Conservation (phyloP, 2,888 invertebrate species). For the Leptinotarsa juncta region DNA sequence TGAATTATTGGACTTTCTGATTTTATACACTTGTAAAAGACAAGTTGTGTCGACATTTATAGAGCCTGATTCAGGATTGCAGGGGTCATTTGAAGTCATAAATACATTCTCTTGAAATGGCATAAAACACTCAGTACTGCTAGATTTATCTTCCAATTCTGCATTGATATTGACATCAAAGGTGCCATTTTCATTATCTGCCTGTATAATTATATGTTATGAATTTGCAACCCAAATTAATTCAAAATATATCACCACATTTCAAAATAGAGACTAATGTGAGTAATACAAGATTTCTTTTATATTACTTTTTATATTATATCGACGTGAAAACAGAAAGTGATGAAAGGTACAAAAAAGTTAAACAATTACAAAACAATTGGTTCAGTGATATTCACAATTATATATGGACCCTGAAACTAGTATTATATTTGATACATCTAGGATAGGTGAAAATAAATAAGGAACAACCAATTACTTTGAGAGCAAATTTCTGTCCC, state of each 20-base stretch:
- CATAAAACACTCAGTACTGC: background rate
- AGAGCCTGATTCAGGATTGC: background rate
- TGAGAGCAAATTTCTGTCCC: too few relatives aligned
- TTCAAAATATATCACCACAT: background rate
- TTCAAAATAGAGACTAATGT: background rate
- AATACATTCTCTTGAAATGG: background rate
- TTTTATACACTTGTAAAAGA: constrained; percentile 52
- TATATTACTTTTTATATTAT: too few relatives aligned
- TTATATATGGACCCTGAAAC: too few relatives aligned
- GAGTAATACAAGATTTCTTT: too few relatives aligned
- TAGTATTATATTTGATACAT: too few relatives aligned
- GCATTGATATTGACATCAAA: background rate
- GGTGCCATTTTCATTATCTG: background rate
- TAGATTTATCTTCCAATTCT: background rate
- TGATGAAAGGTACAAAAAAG: too few relatives aligned
- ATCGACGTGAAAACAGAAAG: too few relatives aligned
- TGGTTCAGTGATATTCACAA: too few relatives aligned
- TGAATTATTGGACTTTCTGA: constrained; percentile 44
- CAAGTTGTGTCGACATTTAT: constrained; percentile 26
- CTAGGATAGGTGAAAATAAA: too few relatives aligned
- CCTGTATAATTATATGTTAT: background rate
- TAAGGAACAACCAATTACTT: too few relatives aligned
- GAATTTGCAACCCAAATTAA: too few relatives aligned
- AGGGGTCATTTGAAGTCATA: background rate
- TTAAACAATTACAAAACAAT: too few relatives aligned